Conservation (phyloP, 2,797 vertebrate genomes). For the Gambelia wislizenii region DNA sequence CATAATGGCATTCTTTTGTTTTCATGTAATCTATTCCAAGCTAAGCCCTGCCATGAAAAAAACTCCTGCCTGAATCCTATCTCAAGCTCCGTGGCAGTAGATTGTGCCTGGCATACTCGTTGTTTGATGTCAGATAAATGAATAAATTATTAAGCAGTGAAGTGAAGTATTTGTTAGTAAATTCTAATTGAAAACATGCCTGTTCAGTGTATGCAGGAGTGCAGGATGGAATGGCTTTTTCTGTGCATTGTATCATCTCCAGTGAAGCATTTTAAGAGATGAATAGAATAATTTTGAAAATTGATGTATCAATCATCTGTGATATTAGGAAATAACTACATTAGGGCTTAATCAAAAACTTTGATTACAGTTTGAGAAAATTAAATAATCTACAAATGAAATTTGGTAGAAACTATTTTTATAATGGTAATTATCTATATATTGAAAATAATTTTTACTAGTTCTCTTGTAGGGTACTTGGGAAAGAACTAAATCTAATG, state of each 20-base stretch:
- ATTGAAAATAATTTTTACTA: background rate
- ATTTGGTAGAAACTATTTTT: slow-evolving; percentile 3
- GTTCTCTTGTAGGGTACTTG: background rate
- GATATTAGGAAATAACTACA: background rate
- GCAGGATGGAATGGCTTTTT: background rate
- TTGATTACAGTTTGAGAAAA: background rate
- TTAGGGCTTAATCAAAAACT: background rate
- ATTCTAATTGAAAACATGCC: background rate
- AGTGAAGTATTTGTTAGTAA: background rate
- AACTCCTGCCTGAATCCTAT: background rate
- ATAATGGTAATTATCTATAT: background rate
- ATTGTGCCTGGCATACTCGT: background rate
- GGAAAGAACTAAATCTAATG: background rate
- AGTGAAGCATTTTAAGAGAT: background rate
- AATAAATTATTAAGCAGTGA: background rate
- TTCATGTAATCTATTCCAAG: background rate
- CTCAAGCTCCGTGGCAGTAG: background rate
- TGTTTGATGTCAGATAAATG: background rate
- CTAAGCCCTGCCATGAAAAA: background rate
- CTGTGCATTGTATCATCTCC: background rate
- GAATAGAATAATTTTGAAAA: background rate
- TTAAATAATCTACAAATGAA: background rate
- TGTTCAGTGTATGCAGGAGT: background rate
- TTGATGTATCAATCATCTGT: background rate
- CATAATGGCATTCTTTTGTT: background rate